Evolutionary conservation across 2,888 invertebrate genomes (phyloP).

Genomic region (Bellardia pandia): DNA sequence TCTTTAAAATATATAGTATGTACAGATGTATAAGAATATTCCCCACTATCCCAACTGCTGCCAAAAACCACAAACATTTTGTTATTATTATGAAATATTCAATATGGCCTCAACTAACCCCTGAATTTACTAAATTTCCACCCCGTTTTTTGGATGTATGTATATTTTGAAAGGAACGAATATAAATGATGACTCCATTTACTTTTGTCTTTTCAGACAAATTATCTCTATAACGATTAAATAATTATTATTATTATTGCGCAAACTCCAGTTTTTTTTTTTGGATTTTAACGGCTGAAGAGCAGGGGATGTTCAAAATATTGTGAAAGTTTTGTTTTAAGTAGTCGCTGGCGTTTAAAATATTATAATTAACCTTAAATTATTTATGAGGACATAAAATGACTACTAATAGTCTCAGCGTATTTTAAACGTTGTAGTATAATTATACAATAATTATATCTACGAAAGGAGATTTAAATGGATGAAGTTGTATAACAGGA

Average conservation of each 20-base stretch:
- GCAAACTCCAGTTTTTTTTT: slow-evolving; percentile 41
- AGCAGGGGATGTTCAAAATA: background rate
- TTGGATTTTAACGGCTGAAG: background rate
- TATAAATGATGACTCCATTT: slow-evolving; percentile 50
- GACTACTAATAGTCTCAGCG: background rate
- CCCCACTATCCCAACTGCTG: background rate
- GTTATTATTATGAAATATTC: slow-evolving; percentile 67
- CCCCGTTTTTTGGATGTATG: slow-evolving; percentile 2
- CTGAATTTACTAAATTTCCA: background rate
- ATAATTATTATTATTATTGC: slow-evolving; percentile 58
- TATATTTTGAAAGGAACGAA: slow-evolving; percentile 1
- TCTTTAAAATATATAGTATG: background rate
- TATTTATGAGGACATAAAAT: slow-evolving; percentile 36
- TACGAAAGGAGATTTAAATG: slow-evolving; percentile 10
- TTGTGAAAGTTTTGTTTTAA: slow-evolving; percentile 5
- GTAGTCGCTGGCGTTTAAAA: slow-evolving; percentile 19
- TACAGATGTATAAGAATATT: too few relatives aligned
- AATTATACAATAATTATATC: slow-evolving; percentile 39
- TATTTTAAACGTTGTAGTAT: background rate
- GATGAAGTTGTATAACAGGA: background rate
- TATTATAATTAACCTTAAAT: slow-evolving; percentile 57
- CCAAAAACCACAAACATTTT: slow-evolving; percentile 26
- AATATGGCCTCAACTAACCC: slow-evolving; percentile 66
- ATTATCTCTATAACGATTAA: slow-evolving; percentile 27
- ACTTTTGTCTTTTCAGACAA: slow-evolving; percentile 8